These are phyloP conservation scores for Vimba vimba DNA, from an alignment of 2,113 vertebrate species.

Conservation along the genomic window DNA sequence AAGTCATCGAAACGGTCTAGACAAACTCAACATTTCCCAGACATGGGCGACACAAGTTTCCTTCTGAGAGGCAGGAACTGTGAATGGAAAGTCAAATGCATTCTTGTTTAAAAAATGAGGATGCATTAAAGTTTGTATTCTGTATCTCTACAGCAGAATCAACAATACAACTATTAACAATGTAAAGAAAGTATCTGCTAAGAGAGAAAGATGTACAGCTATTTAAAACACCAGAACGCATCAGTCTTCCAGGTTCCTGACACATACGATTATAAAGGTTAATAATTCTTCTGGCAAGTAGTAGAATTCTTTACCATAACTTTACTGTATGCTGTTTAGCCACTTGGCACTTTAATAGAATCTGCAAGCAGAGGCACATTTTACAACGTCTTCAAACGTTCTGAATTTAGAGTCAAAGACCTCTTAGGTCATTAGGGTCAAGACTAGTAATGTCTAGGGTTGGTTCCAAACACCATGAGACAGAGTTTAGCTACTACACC, in stretches of 20 bases:
- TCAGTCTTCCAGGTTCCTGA: background rate
- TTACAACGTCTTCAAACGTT: background rate
- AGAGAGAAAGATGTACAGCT: background rate
- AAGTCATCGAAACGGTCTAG: constrained; percentile 19
- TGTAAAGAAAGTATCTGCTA: background rate
- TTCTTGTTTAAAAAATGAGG: background rate
- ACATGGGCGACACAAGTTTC: background rate
- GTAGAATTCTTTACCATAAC: background rate
- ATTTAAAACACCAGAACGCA: background rate
- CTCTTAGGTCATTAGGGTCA: background rate
- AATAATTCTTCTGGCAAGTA: background rate
- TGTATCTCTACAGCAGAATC: background rate
- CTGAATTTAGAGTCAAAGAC: background rate
- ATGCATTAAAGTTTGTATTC: background rate
- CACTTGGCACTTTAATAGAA: background rate
- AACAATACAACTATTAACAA: background rate
- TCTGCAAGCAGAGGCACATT: background rate
- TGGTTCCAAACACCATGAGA: background rate
- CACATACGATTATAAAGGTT: background rate
- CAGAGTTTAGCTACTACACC: background rate
- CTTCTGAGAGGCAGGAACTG: background rate
- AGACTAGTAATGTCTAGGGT: constrained; percentile 7
- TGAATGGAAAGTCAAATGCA: background rate
- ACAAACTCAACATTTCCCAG: constrained; percentile 16
- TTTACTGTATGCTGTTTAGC: background rate